Evolutionary conservation across 2,797 vertebrate genomes (phyloP).

Genomic region (Myotis planiceps): DNA sequence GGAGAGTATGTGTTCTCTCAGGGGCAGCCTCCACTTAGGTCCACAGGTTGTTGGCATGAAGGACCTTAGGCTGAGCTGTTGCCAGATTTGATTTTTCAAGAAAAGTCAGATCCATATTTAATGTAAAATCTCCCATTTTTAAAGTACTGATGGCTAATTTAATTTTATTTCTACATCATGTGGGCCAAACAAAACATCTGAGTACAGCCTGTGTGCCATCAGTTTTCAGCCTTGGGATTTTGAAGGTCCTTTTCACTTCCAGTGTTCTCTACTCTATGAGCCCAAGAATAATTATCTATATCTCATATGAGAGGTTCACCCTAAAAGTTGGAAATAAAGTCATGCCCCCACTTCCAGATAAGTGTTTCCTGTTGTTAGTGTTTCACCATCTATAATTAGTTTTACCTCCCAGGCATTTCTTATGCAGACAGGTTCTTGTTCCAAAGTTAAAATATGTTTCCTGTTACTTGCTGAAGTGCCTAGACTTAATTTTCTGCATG

Average conservation of each 20-base stretch:
- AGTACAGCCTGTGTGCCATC: not conserved
- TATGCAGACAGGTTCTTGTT: not conserved
- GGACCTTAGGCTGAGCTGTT: not conserved
- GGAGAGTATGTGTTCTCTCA: not conserved
- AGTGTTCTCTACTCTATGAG: not conserved
- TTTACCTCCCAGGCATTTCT: not conserved
- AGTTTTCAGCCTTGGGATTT: not conserved
- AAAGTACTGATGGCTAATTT: constrained; percentile 15
- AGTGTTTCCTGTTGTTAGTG: not conserved
- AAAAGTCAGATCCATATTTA: constrained; percentile 1
- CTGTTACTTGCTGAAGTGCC: not conserved
- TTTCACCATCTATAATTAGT: constrained; percentile 4
- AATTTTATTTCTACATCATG: constrained; percentile 19
- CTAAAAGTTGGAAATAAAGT: not conserved
- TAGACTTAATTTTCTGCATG: constrained; percentile 11
- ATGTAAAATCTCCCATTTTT: constrained; percentile 35
- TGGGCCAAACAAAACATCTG: constrained; percentile 48
- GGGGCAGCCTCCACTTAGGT: not conserved
- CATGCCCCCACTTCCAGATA: not conserved
- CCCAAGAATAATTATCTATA: not conserved
- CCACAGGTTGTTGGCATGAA: not conserved
- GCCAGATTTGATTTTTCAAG: constrained; percentile 16
- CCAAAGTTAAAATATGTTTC: constrained; percentile 47
- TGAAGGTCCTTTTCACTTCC: not conserved
- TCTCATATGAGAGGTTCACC: not conserved